Base-by-base conservation (phyloP, 2,888 invertebrate genomes). In the Brachypterus glaber region DNA sequence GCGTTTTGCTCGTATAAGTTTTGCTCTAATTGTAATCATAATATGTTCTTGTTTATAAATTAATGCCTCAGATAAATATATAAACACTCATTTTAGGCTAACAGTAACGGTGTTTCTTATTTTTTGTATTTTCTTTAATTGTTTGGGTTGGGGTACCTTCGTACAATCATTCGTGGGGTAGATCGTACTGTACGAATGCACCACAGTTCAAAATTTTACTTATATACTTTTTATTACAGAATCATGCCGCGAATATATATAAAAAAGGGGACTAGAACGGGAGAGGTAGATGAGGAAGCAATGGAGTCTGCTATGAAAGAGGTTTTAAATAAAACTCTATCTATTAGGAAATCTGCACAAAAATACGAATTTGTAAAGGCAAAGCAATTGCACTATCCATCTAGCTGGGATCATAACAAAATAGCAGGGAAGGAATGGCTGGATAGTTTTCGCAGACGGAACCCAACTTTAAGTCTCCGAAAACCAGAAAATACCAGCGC, bases 361-460 rank as follows among this genome's bases (percentile, higher is more conserved):
- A 47, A 47, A 39, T 47, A 46, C 30, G 31, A 48, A 31, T 50
- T 45, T 44, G 46, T 46, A 7, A 35, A 29, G 21, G 18, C 30
- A 11, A 43, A 41, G 32, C 30, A 46, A 15, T 13, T 35, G 13
- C 14, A 29, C n/a, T 21, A 21, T 21, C 30, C 30, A 8, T n/a
- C 30, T 12, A 7, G 5, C 13, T 29, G 30, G 13, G 30, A 29
- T 12, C 5, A 5, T 8, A n/a, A 29, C 5, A 11, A 11, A 7
- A 29, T 11, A 29, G 30, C 30, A 8, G 30, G 30, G 30, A 8
- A 8, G n/a, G 30, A 29, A n/a, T 29, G 30, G 30, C 30, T 12
- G n/a, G n/a, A n/a, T 8, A 13, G 11, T 12, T 29, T 29, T 29
- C 5, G 5, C 7, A 29, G n/a, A 29, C 7, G 30, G 11, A 5